Base-by-base conservation (phyloP, 2,113 vertebrate genomes). In the Hippocampus abdominalis region DNA sequence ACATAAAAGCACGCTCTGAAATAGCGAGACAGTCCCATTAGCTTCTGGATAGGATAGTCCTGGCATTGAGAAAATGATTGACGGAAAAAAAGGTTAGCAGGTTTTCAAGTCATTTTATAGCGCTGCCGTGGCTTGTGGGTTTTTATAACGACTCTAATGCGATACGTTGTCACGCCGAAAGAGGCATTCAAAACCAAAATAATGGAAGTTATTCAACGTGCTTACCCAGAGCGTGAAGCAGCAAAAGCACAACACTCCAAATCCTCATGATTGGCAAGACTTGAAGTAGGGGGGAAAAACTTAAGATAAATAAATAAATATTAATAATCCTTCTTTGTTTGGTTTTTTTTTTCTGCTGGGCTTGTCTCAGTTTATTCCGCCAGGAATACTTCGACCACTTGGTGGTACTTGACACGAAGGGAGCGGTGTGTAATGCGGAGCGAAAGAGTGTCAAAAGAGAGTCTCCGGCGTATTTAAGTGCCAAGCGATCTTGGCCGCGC, bases 1-100 rank as follows among this genome's bases (percentile, higher is more conserved):
- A 89, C 91, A 90, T 89, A 92, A 91, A 46, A 92, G 90, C 90
- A 82, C 84, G 89, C 80, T 90, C 86, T 84, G 81, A 92, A 92
- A 90, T 89, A 88, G 85, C 82, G 70, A 76, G 84, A 81, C 84
- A 87, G 85, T 83, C 85, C 83, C 76, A 57, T 79, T 86, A 74
- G 85, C 66, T 81, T 72, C 65, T 9, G 72, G 79, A 78, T 74
- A 83, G 72, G 79, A 78, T 74, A 83, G 80, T 18, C 68, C 64
- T 61, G 75, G 66, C 82, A 84, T 80, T 67, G 68, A 40, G 64
- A 85, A 80, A 84, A 84, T 74, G 62, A 65, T 68, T 66, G 74
- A 62, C 72, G 65, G 68, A 29, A 63, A 63, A 61, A 23, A 46
- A 68, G 60, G 60, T 76, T 65, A 64, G 44, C 62, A 76, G 70